Evolutionary conservation across 2,113 vertebrate genomes (phyloP).

Genomic region (Aleadryas rufinucha): DNA sequence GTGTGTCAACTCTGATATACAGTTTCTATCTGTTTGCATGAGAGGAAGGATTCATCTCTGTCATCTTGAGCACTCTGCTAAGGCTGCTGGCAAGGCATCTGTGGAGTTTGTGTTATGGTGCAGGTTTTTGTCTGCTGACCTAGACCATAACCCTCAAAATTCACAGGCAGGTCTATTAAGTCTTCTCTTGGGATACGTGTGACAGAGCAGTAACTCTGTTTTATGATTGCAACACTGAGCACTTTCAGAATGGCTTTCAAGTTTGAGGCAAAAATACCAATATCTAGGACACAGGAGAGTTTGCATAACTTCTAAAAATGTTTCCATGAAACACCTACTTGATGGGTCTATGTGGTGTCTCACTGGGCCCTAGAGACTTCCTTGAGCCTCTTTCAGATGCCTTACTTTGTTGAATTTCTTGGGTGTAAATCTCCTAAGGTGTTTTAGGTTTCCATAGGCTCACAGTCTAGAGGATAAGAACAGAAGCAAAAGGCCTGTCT

Average conservation of each 20-base stretch:
- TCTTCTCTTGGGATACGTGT: neutral
- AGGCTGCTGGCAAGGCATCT: neutral
- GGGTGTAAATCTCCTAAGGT: neutral
- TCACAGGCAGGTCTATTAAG: neutral
- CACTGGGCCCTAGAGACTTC: neutral
- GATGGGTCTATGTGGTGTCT: accelerated
- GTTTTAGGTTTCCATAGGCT: neutral
- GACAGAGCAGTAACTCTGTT: neutral
- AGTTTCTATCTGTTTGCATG: slow-evolving; percentile 11
- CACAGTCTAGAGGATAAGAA: neutral
- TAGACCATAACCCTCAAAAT: neutral
- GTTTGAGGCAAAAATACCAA: neutral
- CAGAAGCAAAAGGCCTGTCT: neutral
- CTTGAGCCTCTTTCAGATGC: neutral
- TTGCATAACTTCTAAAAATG: neutral
- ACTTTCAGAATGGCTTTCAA: neutral
- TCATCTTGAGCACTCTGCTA: neutral
- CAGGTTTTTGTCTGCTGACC: neutral
- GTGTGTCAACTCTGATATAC: neutral
- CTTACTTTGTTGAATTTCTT: neutral
- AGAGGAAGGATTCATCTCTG: slow-evolving; percentile 11
- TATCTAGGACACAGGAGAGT: neutral
- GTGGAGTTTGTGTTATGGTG: neutral
- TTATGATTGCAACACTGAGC: neutral
- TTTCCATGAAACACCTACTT: neutral